Percentiles rank a stretch among this genome's conserved stretches.
phyloP scores from a whole-genome alignment of 1,140 invertebrate species.

The Cydia splendana region DNA sequence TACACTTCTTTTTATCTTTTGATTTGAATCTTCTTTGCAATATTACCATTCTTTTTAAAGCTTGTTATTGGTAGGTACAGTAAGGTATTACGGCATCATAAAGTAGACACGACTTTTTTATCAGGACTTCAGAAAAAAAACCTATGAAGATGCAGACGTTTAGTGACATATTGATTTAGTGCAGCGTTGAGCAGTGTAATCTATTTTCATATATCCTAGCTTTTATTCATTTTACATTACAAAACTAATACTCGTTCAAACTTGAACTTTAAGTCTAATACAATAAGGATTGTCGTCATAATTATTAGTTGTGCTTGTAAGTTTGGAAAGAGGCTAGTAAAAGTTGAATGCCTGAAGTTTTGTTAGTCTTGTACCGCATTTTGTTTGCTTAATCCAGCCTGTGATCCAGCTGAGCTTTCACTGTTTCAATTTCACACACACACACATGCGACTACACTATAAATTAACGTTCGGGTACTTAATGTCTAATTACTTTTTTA shows the following conservation, averaged over 20 bases:
- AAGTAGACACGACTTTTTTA: not conserved
- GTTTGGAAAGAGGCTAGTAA: constrained; percentile 7
- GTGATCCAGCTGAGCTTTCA: constrained; percentile 12
- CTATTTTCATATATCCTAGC: not conserved
- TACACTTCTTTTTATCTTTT: no score
- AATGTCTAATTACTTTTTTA: no score
- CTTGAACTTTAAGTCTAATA: not conserved
- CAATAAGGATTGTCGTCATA: not conserved
- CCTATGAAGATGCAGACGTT: not conserved
- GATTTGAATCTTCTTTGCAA: no score
- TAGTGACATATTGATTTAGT: constrained; percentile 2
- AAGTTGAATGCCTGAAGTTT: constrained; percentile 13
- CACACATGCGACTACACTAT: not conserved
- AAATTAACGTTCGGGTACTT: no score
- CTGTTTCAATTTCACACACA: constrained; percentile 13
- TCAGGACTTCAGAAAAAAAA: not conserved
- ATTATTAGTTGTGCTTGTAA: not conserved
- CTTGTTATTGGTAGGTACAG: no score
- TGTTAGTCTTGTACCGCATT: not conserved
- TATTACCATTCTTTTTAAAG: no score
- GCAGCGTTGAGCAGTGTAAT: not conserved
- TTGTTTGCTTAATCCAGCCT: not conserved
- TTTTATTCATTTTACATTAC: not conserved
- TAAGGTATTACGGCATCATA: not conserved
- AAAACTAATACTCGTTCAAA: not conserved